phyloP scores from a whole-genome alignment of 2,113 vertebrate genomes.

The Rafetus swinhoei region DNA sequence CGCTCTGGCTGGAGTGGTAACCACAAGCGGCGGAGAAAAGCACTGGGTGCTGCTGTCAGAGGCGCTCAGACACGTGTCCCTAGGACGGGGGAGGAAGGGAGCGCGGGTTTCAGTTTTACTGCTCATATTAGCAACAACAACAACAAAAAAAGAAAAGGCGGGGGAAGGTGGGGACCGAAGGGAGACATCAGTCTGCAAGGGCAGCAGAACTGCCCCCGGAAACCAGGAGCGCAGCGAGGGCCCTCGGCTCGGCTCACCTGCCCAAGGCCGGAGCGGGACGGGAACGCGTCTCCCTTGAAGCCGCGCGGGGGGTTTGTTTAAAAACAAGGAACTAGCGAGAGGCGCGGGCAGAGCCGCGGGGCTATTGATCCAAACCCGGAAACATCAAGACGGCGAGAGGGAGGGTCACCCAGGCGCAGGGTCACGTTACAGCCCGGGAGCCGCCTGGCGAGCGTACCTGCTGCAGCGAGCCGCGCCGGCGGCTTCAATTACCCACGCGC shows the following conservation, averaged over 20 bases:
- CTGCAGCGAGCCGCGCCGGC: not conserved
- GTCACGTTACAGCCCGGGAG: slow-evolving; percentile 9
- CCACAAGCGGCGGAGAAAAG: not conserved
- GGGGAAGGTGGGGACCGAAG: not conserved
- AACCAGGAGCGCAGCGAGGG: not conserved
- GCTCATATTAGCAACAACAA: not conserved
- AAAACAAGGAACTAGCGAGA: not conserved
- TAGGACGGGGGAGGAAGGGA: not conserved
- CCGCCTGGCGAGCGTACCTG: not conserved
- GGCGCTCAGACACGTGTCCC: not conserved
- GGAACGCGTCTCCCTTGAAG: not conserved
- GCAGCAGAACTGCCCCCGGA: too few species aligned
- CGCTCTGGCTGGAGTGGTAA: not conserved
- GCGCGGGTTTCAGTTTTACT: not conserved
- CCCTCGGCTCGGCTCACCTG: not conserved
- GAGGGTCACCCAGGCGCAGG: slow-evolving; percentile 29
- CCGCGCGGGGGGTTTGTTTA: not conserved
- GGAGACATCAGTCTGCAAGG: not conserved
- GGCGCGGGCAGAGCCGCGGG: slow-evolving; percentile 8
- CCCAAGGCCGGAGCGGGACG: not conserved
- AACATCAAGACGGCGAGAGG: slow-evolving; percentile 64
- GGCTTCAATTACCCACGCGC: not conserved
- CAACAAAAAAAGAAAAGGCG: too few species aligned
- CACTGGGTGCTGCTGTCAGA: not conserved
- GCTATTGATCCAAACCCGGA: slow-evolving; percentile 79